phyloP scores from a whole-genome alignment of 2,888 invertebrate species.

The Dryocosmus kuriphilus region DNA sequence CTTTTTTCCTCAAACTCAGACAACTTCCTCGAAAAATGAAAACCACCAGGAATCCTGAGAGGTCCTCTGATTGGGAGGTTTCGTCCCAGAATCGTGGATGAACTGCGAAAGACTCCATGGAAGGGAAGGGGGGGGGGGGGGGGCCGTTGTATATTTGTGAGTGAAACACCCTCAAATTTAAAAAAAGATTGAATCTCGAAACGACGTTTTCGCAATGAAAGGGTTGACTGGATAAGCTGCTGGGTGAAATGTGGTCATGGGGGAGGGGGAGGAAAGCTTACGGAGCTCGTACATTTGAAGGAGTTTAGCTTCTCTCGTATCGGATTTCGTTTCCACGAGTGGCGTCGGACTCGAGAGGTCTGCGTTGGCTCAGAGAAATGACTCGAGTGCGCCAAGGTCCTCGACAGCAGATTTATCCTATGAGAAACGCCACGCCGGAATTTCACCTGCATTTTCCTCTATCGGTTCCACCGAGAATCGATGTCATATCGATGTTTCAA shows the following conservation, averaged over 20 bases:
- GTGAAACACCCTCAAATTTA: slow-evolving; percentile 43
- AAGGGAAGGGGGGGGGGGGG: background rate
- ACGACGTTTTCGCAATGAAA: slow-evolving; percentile 69
- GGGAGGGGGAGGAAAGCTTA: slow-evolving; percentile 44
- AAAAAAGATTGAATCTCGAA: slow-evolving; percentile 63
- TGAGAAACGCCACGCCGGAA: slow-evolving; percentile 38
- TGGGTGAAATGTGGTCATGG: slow-evolving; percentile 49
- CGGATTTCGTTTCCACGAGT: slow-evolving; percentile 74
- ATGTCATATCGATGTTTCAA: background rate
- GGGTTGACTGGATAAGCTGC: slow-evolving; percentile 54
- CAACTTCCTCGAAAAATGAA: slow-evolving; percentile 12
- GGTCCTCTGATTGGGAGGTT: background rate
- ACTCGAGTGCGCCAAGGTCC: slow-evolving; percentile 66
- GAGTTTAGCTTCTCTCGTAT: slow-evolving; percentile 74
- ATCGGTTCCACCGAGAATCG: background rate
- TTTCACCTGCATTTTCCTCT: slow-evolving; percentile 23
- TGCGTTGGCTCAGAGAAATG: slow-evolving; percentile 70
- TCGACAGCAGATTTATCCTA: slow-evolving; percentile 59
- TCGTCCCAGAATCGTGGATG: slow-evolving; percentile 7
- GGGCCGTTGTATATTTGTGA: slow-evolving; percentile 7
- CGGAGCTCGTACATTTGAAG: slow-evolving; percentile 70
- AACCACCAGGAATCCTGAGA: background rate
- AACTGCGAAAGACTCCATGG: slow-evolving; percentile 13
- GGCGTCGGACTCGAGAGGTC: slow-evolving; percentile 70
- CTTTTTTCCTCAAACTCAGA: background rate